These are phyloP conservation scores for Clupea harengus DNA, from an alignment of 2,113 vertebrate genomes.

Conservation along the genomic window DNA sequence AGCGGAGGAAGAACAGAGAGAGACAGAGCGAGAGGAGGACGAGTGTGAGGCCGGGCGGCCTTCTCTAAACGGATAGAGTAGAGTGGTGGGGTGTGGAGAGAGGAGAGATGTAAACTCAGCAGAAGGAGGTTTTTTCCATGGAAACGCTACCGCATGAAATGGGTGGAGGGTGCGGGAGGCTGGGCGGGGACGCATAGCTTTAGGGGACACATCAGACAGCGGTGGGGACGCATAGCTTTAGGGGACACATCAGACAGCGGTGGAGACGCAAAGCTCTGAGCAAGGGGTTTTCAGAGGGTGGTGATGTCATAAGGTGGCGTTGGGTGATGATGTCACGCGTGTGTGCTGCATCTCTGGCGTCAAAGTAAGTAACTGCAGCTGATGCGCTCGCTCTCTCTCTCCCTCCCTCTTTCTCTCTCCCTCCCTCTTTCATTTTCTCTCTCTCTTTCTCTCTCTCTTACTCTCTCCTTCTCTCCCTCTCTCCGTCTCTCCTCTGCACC, in stretches of 20 bases:
- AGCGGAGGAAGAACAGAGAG: background rate
- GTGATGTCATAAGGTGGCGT: background rate
- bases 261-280: background rate
- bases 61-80: background rate
- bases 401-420: background rate
- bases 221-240: background rate
- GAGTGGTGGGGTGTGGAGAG: background rate
- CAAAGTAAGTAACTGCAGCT: background rate
- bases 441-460: background rate
- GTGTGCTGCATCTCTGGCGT: slow-evolving; percentile 7
- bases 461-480: background rate
- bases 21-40: background rate
- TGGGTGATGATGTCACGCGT: background rate
- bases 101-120: background rate
- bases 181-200: background rate
- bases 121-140: background rate
- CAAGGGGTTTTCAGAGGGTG: background rate
- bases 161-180: too few species aligned
- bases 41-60: background rate
- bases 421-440: background rate
- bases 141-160: background rate
- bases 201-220: background rate
- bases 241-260: background rate
- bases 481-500: background rate
- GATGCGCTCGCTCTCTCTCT: background rate